phyloP scores from a whole-genome alignment of 2,797 vertebrate genomes.

The Argya squamiceps region DNA sequence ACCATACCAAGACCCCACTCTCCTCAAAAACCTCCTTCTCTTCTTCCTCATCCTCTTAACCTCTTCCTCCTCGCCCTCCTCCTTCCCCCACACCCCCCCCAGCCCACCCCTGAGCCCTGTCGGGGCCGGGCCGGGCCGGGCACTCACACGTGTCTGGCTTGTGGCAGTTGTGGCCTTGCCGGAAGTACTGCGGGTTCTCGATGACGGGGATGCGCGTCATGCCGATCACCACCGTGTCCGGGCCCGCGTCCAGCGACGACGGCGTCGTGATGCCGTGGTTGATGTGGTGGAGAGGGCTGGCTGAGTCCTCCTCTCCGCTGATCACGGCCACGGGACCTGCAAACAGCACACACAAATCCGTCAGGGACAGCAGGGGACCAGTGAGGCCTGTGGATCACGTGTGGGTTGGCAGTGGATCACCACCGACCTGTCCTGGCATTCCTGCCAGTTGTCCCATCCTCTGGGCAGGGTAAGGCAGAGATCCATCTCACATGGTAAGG shows the following conservation, averaged over 20 bases:
- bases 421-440: too few relatives aligned
- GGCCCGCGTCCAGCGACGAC: slow-evolving; percentile 89
- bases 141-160: slow-evolving; percentile 95
- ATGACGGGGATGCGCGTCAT: slow-evolving; percentile 98
- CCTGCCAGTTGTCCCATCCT: neutral
- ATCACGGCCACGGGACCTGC: slow-evolving; percentile 95
- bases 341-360: neutral
- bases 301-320: slow-evolving; percentile 97
- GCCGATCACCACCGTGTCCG: slow-evolving; percentile 94
- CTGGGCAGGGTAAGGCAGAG: neutral
- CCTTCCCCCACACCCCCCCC: neutral
- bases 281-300: slow-evolving; percentile 96
- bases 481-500: neutral
- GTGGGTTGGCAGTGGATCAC: neutral
- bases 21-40: slow-evolving; percentile 35
- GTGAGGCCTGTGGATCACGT: too few relatives aligned
- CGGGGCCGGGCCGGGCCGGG: neutral
- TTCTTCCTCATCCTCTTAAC: slow-evolving; percentile 27
- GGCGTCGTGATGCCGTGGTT: slow-evolving; percentile 95
- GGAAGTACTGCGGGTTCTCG: slow-evolving; percentile 97
- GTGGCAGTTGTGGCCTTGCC: slow-evolving; percentile 97
- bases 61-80: neutral
- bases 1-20: slow-evolving; percentile 63
- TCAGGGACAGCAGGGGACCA: neutral
- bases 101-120: neutral